phyloP scores from a whole-genome alignment of 2,113 vertebrate genomes.

The Psophia crepitans region DNA sequence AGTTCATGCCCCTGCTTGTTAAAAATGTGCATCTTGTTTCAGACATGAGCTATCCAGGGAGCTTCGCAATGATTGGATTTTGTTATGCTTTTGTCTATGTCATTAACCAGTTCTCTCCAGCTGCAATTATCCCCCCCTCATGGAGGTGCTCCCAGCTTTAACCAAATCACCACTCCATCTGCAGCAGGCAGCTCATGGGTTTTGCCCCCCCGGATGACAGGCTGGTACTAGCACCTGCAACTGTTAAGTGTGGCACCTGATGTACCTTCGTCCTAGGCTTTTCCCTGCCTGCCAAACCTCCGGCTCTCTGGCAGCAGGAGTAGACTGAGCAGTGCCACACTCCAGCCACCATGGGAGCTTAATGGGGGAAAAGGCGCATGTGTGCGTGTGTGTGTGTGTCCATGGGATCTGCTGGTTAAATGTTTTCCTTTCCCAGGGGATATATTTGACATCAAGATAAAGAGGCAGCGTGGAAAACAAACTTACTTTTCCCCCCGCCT shows the following conservation, averaged over 20 bases:
- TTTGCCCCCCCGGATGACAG: background rate
- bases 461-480: conserved; percentile 54
- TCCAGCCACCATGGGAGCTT: background rate
- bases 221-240: background rate
- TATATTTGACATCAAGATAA: conserved; percentile 70
- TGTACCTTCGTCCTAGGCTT: background rate
- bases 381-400: background rate
- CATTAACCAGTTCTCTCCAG: background rate
- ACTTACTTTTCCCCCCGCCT: background rate
- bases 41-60: background rate
- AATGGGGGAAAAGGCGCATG: background rate
- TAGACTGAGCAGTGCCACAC: background rate
- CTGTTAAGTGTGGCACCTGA: background rate
- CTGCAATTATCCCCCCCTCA: background rate
- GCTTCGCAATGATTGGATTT: background rate
- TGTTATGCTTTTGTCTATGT: background rate
- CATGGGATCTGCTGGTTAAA: conserved; percentile 60
- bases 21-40: background rate
- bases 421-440: conserved; percentile 69
- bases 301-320: background rate
- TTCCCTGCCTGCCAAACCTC: background rate
- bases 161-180: background rate
- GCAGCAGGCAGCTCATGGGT: background rate
- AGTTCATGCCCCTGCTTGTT: background rate
- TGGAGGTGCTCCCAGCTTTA: background rate